Evolutionary conservation across 2,797 vertebrate genomes (phyloP), one percentile per base, ranked within the genome.

Genomic region (Cyclura pinguis): DNA sequence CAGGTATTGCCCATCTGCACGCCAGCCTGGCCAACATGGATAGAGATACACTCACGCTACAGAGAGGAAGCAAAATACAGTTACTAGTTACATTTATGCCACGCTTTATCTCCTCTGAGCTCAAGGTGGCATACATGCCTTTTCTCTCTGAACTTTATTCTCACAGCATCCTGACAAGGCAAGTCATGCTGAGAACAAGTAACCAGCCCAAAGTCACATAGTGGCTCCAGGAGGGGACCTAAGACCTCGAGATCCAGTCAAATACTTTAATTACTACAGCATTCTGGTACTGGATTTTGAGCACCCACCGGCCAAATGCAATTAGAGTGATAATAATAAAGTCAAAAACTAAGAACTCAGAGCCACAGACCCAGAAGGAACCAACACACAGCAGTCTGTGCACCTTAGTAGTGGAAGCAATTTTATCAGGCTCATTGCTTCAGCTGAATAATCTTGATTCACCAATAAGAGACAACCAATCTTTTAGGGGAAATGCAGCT

Each of bases 11-110:
- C 90, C 90, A 91, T 91, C 80, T 91, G 90, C 62, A 98, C 97
- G 82, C 98, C 98, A 80, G 98, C 98, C 96, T 98, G 98, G 94
- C 98, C 98, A n/a, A 91, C 90, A 78, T 91, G 90, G 59, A 91
- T 80, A 69, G 90, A 91, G 80, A 91, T 91, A 69, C 90, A 98
- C 98, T 91, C 98, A 93, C 98, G 98, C 98, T 98, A 93, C 81
- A 64, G 76, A 89, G 80, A 47, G 92, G 89, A 93, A 76, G 38
- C 77, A 16, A 47, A 47, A 47, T 76, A 76, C 1, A 76, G 0
- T 22, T 1, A 76, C 13, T 78, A 29, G 16, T 78, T 27, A 78
- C 1, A 50, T 78, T 47, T 50, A 42, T 78, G 16, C 20, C 42
- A 24, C 9, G 50, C 24, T 2, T 24, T 47, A 27, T 47, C 76